Evolutionary conservation across 2,113 vertebrate genomes (phyloP).

Genomic region (Lampris megalopsis): DNA sequence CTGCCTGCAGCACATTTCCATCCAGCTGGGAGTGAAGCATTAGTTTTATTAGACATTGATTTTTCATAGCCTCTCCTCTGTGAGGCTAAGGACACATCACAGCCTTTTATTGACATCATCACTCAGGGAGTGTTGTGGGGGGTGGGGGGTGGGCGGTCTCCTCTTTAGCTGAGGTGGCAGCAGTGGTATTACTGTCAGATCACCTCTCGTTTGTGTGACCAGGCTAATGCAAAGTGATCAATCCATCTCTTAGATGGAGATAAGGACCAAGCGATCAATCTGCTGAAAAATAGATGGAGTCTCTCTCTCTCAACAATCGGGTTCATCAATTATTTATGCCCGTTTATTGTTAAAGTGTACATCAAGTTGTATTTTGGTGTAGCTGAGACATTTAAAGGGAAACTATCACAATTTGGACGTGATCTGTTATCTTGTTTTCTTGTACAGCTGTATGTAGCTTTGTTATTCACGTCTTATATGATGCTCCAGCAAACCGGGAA

Average conservation of each 20-base stretch:
- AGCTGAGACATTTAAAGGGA: background rate
- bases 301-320: constrained; percentile 18
- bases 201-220: constrained; percentile 37
- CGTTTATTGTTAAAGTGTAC: background rate
- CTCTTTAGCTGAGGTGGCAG: constrained; percentile 65
- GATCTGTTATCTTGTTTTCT: no score
- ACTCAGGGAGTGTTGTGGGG: constrained; percentile 48
- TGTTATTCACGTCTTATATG: no score
- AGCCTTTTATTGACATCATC: constrained; percentile 70
- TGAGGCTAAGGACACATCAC: constrained; percentile 65
- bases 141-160: background rate
- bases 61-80: constrained; percentile 52
- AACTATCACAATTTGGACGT: no score
- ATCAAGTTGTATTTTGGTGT: background rate
- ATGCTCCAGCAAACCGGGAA: no score
- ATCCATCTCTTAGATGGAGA: constrained; percentile 49
- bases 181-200: constrained; percentile 27
- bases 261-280: constrained; percentile 45
- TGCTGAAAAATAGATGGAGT: constrained; percentile 54
- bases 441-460: no score
- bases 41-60: constrained; percentile 79
- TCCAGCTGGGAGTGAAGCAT: constrained; percentile 37
- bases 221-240: constrained; percentile 59
- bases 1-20: constrained; percentile 11
- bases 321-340: constrained; percentile 28